These are phyloP conservation scores for Frankliniella intonsa DNA, from an alignment of 2,888 invertebrate genomes.

Conservation along the genomic window DNA sequence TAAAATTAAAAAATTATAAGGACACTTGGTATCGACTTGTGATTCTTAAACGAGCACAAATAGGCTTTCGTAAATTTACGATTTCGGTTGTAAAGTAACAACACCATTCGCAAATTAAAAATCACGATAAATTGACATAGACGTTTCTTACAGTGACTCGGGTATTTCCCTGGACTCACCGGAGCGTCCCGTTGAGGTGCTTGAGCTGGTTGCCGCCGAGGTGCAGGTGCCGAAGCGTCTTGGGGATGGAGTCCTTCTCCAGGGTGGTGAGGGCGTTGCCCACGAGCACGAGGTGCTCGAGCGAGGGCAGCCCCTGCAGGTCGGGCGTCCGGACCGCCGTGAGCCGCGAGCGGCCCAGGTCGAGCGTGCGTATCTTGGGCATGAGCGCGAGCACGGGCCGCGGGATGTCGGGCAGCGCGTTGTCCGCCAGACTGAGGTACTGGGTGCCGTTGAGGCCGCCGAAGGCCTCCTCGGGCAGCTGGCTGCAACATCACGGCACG, in stretches of 20 bases:
- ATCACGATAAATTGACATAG: too few species aligned
- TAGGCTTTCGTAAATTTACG: too few species aligned
- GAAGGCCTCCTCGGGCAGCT: slow-evolving; percentile 67
- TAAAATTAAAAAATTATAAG: too few species aligned
- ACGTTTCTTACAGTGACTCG: too few species aligned
- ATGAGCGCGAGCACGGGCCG: slow-evolving; percentile 68
- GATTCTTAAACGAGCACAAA: too few species aligned
- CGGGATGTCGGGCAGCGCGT: slow-evolving; percentile 69
- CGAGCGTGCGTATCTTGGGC: slow-evolving; percentile 72
- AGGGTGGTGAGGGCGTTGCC: slow-evolving; percentile 70
- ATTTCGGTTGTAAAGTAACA: too few species aligned
- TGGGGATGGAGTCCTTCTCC: slow-evolving; percentile 67
- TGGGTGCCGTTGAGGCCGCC: slow-evolving; percentile 67
- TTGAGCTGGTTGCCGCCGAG: slow-evolving; percentile 69
- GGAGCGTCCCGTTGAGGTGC: slow-evolving; percentile 70
- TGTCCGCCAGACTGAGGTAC: slow-evolving; percentile 76
- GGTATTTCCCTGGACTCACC: too few species aligned
- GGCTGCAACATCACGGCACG: slow-evolving; percentile 52
- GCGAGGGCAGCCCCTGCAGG: slow-evolving; percentile 59
- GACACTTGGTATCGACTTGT: too few species aligned
- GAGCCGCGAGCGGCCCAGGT: slow-evolving; percentile 76
- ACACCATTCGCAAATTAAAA: too few species aligned
- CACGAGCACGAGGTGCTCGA: slow-evolving; percentile 67
- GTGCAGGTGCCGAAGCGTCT: slow-evolving; percentile 63
- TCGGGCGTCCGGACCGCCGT: slow-evolving; percentile 67